Percentiles rank a stretch among this genome's conserved stretches.
phyloP scores from a whole-genome alignment of 2,113 vertebrate species.

The Pristiophorus japonicus region DNA sequence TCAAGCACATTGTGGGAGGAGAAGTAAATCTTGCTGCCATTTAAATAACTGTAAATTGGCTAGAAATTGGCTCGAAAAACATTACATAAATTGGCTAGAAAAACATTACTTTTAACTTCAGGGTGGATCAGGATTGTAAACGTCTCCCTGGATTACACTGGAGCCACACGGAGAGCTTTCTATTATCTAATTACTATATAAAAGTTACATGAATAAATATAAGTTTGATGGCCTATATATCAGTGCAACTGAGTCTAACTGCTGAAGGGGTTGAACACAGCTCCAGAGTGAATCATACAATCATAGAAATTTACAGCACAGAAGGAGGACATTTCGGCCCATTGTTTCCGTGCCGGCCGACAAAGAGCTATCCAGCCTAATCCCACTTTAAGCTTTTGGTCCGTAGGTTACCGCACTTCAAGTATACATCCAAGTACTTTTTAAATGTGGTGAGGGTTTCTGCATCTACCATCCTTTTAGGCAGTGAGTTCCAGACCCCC shows the following conservation, averaged over 20 bases:
- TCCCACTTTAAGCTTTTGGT: too few relatives aligned
- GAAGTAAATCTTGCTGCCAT: not conserved
- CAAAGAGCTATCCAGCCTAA: too few relatives aligned
- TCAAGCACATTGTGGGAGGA: not conserved
- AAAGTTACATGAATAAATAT: conserved; percentile 15
- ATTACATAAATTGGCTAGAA: too few relatives aligned
- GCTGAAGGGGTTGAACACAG: not conserved
- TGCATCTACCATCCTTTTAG: too few relatives aligned
- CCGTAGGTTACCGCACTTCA: too few relatives aligned
- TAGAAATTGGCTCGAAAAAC: not conserved
- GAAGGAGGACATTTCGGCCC: too few relatives aligned
- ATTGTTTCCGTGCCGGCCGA: too few relatives aligned
- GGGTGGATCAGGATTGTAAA: not conserved
- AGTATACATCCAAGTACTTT: too few relatives aligned
- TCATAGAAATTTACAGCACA: too few relatives aligned
- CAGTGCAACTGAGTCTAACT: not conserved
- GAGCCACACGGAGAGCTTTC: not conserved
- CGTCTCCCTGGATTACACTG: not conserved
- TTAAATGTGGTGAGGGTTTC: too few relatives aligned
- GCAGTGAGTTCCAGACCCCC: too few relatives aligned
- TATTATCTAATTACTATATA: not conserved
- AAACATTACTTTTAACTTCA: not conserved
- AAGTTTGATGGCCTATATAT: not conserved
- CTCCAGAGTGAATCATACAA: not conserved
- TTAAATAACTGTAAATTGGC: not conserved